Percentiles rank a stretch among this genome's conserved stretches.
These are phyloP conservation scores for Margaritifera margaritifera DNA, from an alignment of 2,888 invertebrate genomes.

Conservation along the genomic window DNA sequence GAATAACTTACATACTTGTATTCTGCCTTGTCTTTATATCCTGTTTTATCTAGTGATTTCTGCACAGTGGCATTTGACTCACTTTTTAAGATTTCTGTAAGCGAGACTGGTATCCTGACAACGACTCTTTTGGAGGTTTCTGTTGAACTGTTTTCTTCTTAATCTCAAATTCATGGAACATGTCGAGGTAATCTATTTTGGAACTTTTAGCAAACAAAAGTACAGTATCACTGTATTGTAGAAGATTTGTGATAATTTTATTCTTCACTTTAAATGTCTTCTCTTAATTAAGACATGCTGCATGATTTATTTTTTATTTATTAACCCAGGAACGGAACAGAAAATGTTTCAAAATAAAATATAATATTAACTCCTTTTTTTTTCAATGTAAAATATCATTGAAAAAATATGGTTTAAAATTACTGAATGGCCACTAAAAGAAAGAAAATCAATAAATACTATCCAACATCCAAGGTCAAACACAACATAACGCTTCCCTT, in stretches of 20 bases:
- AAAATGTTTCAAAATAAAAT: too few relatives aligned
- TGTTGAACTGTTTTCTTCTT: conserved; percentile 14
- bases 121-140: conserved; percentile 8
- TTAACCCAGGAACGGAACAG: too few relatives aligned
- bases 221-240: too few relatives aligned
- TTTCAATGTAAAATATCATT: too few relatives aligned
- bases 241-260: too few relatives aligned
- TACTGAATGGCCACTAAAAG: background rate
- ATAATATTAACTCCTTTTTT: too few relatives aligned
- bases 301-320: too few relatives aligned
- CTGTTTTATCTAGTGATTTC: conserved; percentile 9
- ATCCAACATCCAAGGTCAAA: background rate
- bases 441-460: background rate
- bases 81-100: conserved; percentile 6
- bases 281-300: too few relatives aligned
- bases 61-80: conserved; percentile 9
- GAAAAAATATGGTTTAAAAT: too few relatives aligned
- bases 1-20: conserved; percentile 12
- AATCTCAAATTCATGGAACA: conserved; percentile 12
- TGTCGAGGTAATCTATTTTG: conserved; percentile 8
- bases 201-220: too few relatives aligned
- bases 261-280: too few relatives aligned
- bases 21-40: conserved; percentile 10
- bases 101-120: conserved; percentile 11
- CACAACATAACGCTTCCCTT: background rate